phyloP scores from a whole-genome alignment of 2,888 invertebrate species.

The Torymus auratus region DNA sequence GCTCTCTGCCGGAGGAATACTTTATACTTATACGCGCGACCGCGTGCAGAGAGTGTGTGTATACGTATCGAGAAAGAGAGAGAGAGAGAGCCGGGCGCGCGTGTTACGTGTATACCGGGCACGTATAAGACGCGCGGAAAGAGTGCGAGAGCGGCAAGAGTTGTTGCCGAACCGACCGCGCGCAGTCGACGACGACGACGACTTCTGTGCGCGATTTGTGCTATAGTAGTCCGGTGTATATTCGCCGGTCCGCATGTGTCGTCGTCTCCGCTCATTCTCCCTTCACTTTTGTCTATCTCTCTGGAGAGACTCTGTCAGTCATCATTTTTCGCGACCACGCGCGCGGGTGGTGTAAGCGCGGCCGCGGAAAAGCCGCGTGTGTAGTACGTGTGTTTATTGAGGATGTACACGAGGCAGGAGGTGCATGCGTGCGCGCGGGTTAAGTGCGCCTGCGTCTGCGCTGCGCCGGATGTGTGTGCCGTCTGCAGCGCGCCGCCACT shows the following conservation, averaged over 20 bases:
- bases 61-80: too few relatives aligned
- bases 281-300: too few relatives aligned
- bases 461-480: conserved; percentile 41
- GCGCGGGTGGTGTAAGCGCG: neutral
- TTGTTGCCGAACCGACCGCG: neutral
- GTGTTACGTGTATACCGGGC: neutral
- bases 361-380: neutral
- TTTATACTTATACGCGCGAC: conserved; percentile 27
- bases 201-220: neutral
- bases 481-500: neutral
- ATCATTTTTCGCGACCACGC: neutral
- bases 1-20: conserved; percentile 15
- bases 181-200: neutral
- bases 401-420: conserved; percentile 13
- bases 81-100: too few relatives aligned
- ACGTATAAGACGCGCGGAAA: neutral
- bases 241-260: too few relatives aligned
- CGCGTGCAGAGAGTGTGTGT: neutral
- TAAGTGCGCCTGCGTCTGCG: conserved; percentile 49
- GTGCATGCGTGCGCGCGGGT: conserved; percentile 20
- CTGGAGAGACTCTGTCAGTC: too few relatives aligned
- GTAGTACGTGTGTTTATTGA: conserved; percentile 26
- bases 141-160: neutral
- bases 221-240: conserved; percentile 1
- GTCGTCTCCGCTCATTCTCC: too few relatives aligned